phyloP scores from a whole-genome alignment of 1,140 invertebrate genomes.

The Matsumurasca onukii region DNA sequence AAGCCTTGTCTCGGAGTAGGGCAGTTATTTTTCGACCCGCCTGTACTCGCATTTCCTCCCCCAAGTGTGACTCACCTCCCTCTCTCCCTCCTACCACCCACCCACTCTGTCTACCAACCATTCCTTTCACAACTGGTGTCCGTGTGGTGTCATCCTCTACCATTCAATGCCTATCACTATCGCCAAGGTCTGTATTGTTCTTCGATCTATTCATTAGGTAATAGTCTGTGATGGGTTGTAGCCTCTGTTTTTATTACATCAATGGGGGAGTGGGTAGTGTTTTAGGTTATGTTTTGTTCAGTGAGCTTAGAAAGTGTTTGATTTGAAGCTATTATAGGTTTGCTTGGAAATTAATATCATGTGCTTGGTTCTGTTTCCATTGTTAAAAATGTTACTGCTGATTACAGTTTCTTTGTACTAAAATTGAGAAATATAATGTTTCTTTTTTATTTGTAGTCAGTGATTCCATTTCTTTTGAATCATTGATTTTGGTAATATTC shows the following conservation, averaged over 20 bases:
- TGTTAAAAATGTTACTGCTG: too few relatives aligned
- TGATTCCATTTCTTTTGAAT: too few relatives aligned
- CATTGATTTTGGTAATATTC: too few relatives aligned
- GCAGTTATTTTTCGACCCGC: neutral
- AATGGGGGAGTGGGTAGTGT: neutral
- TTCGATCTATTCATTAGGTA: too few relatives aligned
- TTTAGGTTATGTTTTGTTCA: neutral
- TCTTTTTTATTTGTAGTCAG: too few relatives aligned
- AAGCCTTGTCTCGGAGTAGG: neutral
- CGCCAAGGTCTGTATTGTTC: constrained; percentile 20
- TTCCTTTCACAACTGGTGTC: neutral
- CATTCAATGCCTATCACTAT: constrained; percentile 26
- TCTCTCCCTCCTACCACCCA: neutral
- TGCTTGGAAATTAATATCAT: too few relatives aligned
- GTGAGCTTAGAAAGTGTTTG: too few relatives aligned
- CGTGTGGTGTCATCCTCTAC: neutral
- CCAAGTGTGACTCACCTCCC: constrained; percentile 7
- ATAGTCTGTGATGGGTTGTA: too few relatives aligned
- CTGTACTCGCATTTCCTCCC: neutral
- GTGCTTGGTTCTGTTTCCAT: too few relatives aligned
- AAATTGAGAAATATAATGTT: too few relatives aligned
- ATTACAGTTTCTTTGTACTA: too few relatives aligned
- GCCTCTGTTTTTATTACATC: neutral
- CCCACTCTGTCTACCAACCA: neutral
- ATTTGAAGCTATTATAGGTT: too few relatives aligned